Evolutionary conservation across 2,888 invertebrate genomes (phyloP).

Genomic region (Luperina testacea): DNA sequence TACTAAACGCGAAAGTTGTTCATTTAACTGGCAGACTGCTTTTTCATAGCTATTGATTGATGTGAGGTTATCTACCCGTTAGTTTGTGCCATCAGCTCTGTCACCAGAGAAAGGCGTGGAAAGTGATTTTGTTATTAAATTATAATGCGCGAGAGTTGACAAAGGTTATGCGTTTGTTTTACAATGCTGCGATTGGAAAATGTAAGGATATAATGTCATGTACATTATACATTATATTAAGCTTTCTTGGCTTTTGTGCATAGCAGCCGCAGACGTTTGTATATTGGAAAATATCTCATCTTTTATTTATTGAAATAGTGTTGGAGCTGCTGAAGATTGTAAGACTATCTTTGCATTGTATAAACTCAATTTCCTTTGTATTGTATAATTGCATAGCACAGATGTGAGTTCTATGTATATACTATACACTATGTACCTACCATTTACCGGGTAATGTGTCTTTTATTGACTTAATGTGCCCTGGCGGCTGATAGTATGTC

Average conservation of each 20-base stretch:
- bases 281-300: not conserved
- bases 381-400: too few relatives aligned
- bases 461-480: too few relatives aligned
- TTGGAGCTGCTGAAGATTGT: too few relatives aligned
- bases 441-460: too few relatives aligned
- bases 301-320: not conserved
- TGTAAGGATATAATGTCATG: not conserved
- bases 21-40: slow-evolving; percentile 75
- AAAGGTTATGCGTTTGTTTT: slow-evolving; percentile 52
- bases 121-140: slow-evolving; percentile 79
- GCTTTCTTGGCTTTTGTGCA: not conserved
- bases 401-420: too few relatives aligned
- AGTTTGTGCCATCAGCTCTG: slow-evolving; percentile 67
- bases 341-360: too few relatives aligned
- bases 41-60: slow-evolving; percentile 83
- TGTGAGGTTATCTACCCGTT: slow-evolving; percentile 67
- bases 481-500: too few relatives aligned
- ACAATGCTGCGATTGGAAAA: slow-evolving; percentile 19
- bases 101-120: slow-evolving; percentile 83
- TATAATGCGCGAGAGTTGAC: slow-evolving; percentile 55
- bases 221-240: not conserved
- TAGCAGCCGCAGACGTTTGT: not conserved
- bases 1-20: slow-evolving; percentile 82
- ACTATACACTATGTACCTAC: too few relatives aligned
- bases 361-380: too few relatives aligned